A percentile compares a stretch with the other conserved stretches of the same genome.
Conservation (phyloP, 2,888 invertebrate genomes). For the Acanthopleura granulata region DNA sequence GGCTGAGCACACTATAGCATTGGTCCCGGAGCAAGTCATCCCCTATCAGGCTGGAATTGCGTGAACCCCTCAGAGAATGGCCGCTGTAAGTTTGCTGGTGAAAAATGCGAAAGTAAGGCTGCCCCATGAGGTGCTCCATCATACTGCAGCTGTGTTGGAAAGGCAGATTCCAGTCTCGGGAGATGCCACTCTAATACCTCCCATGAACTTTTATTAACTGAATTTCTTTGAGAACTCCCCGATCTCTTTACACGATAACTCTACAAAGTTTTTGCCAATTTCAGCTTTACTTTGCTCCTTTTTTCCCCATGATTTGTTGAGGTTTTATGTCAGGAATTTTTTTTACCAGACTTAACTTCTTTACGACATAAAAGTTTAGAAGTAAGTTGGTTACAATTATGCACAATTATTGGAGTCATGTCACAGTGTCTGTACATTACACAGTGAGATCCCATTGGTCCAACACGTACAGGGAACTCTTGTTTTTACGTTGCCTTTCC, state of each 20-base stretch:
- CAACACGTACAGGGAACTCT: no score
- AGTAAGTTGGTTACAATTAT: no score
- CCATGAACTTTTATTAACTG: constrained; percentile 14
- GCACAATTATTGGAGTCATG: no score
- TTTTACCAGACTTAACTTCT: no score
- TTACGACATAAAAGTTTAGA: no score
- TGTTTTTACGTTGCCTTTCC: no score
- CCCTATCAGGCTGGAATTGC: neutral
- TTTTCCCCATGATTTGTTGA: no score
- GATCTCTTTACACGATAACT: constrained; percentile 1
- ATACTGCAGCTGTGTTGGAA: neutral
- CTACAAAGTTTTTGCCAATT: neutral
- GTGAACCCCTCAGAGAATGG: neutral
- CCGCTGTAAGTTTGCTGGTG: constrained; percentile 6
- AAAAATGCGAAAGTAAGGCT: constrained; percentile 14
- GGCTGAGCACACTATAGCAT: neutral
- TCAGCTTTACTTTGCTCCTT: neutral
- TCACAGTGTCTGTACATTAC: no score
- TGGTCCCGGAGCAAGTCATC: neutral
- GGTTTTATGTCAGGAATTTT: no score
- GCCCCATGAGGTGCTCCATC: neutral
- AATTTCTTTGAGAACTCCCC: neutral
- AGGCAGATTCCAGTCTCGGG: no score
- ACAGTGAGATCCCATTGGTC: no score
- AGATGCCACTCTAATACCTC: neutral